These are phyloP conservation scores for Psephotus haematonotus DNA, from an alignment of 2,113 vertebrate species.

Conservation along the genomic window DNA sequence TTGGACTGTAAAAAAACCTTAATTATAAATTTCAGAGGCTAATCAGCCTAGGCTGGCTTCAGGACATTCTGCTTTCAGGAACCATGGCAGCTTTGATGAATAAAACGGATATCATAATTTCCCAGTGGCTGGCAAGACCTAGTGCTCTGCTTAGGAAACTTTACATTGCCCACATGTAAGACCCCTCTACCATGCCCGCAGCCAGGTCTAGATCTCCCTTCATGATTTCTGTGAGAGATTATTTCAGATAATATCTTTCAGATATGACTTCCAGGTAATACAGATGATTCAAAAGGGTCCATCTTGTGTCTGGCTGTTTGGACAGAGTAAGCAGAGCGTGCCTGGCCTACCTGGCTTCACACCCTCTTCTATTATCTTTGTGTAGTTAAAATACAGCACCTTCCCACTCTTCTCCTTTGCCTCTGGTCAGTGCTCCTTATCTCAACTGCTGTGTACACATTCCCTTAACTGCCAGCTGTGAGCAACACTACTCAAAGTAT, in stretches of 20 bases:
- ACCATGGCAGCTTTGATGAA: not conserved
- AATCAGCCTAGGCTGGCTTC: not conserved
- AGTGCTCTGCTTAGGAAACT: not conserved
- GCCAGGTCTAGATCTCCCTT: not conserved
- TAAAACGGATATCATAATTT: not conserved
- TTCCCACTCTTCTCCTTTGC: not conserved
- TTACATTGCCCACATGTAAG: not conserved
- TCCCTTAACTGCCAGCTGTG: not conserved
- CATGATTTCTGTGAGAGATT: not conserved
- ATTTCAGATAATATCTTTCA: not conserved
- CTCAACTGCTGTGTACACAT: not conserved
- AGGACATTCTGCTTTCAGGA: constrained; percentile 25
- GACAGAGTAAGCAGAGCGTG: not conserved
- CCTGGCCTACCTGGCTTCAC: not conserved
- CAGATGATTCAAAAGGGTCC: not conserved
- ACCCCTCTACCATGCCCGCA: not conserved
- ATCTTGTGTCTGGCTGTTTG: not conserved
- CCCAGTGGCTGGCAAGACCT: not conserved
- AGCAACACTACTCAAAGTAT: not conserved
- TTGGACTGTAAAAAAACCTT: not conserved
- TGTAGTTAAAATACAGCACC: not conserved
- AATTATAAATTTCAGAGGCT: not conserved
- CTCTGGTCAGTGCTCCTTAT: not conserved
- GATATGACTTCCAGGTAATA: not conserved
- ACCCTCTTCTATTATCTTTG: not conserved